Evolutionary conservation across 2,888 invertebrate species (phyloP).

Genomic region (Abrostola triplasia): DNA sequence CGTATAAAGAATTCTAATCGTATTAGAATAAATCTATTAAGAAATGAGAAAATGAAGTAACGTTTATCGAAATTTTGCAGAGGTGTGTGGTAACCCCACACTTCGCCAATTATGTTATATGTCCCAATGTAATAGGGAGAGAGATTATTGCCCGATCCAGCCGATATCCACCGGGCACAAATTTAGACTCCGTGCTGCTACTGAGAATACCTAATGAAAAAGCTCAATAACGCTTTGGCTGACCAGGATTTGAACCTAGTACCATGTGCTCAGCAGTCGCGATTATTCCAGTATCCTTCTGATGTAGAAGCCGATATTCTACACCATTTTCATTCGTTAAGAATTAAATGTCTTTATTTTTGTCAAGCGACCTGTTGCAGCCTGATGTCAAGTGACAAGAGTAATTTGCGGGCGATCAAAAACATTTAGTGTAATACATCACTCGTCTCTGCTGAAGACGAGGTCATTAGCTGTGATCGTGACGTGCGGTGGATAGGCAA

Average conservation of each 20-base stretch:
- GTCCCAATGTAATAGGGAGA: too few species aligned
- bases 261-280: not conserved
- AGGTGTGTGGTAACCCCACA: too few species aligned
- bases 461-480: constrained; percentile 15
- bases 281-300: too few species aligned
- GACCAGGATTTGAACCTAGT: constrained; percentile 1
- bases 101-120: too few species aligned
- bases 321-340: not conserved
- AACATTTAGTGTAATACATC: constrained; percentile 13
- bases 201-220: too few species aligned
- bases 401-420: constrained; percentile 8
- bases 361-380: not conserved
- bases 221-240: constrained; percentile 5
- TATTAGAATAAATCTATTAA: too few species aligned
- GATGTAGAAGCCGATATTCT: not conserved
- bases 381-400: not conserved
- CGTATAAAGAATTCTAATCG: too few species aligned
- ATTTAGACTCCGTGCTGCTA: too few species aligned
- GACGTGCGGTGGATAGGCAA: constrained; percentile 15
- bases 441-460: constrained; percentile 19
- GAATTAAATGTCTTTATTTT: not conserved
- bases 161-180: too few species aligned
- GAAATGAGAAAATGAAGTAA: too few species aligned
- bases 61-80: too few species aligned
- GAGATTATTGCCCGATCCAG: too few species aligned